Conservation (phyloP, 2,888 invertebrate species). For the Tetranychus truncatus region DNA sequence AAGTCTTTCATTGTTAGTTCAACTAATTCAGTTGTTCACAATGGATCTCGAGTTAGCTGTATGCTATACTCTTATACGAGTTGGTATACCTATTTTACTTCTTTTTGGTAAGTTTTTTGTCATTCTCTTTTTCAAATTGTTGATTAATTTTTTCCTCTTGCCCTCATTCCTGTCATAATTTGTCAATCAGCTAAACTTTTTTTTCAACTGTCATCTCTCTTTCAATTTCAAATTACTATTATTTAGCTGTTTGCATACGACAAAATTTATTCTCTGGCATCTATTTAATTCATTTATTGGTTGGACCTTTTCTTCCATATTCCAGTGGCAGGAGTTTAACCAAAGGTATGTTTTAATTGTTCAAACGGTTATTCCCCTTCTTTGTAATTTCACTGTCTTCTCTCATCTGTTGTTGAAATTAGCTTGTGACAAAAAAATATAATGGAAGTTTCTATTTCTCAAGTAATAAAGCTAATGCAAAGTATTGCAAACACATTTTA, state of each 20-base stretch:
- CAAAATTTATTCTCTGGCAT: slow-evolving; percentile 59
- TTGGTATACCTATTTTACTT: slow-evolving; percentile 1
- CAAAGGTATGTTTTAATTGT: slow-evolving; percentile 4
- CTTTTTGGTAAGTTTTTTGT: neutral
- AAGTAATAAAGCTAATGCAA: too few species aligned
- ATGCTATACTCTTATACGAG: slow-evolving; percentile 4
- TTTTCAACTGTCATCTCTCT: neutral
- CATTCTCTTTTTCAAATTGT: neutral
- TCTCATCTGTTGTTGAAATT: neutral
- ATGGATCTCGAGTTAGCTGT: slow-evolving; percentile 3
- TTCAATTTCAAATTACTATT: neutral
- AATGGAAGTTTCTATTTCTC: too few species aligned
- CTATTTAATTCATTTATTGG: slow-evolving; percentile 56
- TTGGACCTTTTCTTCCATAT: slow-evolving; percentile 50
- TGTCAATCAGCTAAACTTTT: neutral
- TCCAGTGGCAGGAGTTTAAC: slow-evolving; percentile 3
- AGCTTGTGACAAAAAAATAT: too few species aligned
- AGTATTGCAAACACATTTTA: too few species aligned
- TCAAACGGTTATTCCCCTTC: too few species aligned
- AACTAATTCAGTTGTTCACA: neutral
- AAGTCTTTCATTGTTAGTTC: too few species aligned
- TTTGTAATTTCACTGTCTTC: neutral
- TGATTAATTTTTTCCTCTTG: neutral
- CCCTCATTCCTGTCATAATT: neutral
- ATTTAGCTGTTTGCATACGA: slow-evolving; percentile 39